These are phyloP conservation scores for Corythaixoides concolor DNA, from an alignment of 2,113 vertebrate genomes.

Conservation along the genomic window DNA sequence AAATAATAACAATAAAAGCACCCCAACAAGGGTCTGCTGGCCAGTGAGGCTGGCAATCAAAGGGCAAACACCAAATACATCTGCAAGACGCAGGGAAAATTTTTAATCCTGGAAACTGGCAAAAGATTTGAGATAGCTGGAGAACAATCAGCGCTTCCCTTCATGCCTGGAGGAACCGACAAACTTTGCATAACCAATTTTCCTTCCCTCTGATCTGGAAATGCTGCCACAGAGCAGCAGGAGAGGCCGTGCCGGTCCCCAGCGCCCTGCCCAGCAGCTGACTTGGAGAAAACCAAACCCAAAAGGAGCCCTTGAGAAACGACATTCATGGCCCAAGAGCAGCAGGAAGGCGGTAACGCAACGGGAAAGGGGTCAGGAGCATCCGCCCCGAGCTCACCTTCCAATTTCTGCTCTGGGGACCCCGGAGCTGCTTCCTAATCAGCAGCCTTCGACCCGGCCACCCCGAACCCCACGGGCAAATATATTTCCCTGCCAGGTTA, in stretches of 20 bases:
- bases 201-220: conserved; percentile 19
- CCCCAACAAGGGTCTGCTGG: neutral
- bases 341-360: fast-evolving
- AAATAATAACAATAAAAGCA: too few relatives aligned
- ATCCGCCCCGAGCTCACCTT: neutral
- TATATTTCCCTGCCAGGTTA: neutral
- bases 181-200: conserved; percentile 35
- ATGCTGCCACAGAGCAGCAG: neutral
- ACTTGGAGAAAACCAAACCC: neutral
- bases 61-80: neutral
- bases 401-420: neutral
- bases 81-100: neutral
- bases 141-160: conserved; percentile 19
- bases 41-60: neutral
- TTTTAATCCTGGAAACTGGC: conserved; percentile 52
- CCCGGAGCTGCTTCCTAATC: neutral
- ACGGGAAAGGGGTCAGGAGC: neutral
- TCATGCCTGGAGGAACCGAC: conserved; percentile 9
- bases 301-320: neutral
- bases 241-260: neutral
- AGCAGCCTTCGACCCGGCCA: neutral
- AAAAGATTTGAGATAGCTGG: conserved; percentile 51
- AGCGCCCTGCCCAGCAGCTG: neutral
- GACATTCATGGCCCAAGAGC: neutral
- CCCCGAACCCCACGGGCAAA: neutral